These are phyloP conservation scores for Phorcus lineatus DNA, from an alignment of 2,888 invertebrate species.

Conservation along the genomic window DNA sequence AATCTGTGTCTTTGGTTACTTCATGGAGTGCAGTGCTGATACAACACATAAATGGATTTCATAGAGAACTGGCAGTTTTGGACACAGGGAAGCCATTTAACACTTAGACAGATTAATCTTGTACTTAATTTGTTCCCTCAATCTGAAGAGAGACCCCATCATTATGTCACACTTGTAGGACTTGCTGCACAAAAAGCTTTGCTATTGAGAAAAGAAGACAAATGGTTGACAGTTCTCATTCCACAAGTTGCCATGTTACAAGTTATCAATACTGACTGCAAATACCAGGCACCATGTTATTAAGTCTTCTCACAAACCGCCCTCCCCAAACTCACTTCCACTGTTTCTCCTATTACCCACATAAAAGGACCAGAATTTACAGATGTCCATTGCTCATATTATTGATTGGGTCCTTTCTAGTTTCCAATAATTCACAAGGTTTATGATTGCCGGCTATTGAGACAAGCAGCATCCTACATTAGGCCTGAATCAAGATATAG, in stretches of 20 bases:
- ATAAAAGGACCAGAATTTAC: slow-evolving; percentile 27
- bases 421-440: slow-evolving; percentile 31
- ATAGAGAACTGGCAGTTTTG: background rate
- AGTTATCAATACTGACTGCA: background rate
- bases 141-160: background rate
- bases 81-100: slow-evolving; percentile 15
- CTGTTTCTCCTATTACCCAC: slow-evolving; percentile 18
- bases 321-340: slow-evolving; percentile 1
- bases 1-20: background rate
- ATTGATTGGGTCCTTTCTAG: slow-evolving; percentile 29
- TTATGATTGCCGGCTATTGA: slow-evolving; percentile 31
- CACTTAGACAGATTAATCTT: slow-evolving; percentile 22
- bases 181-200: background rate
- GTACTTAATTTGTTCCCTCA: slow-evolving; percentile 22
- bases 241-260: background rate
- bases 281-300: background rate
- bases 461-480: background rate
- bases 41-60: background rate
- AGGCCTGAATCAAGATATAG: slow-evolving; percentile 15
- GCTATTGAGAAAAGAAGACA: background rate
- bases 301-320: background rate
- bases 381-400: background rate
- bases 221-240: slow-evolving; percentile 10
- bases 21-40: slow-evolving; percentile 1
- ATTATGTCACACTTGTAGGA: background rate